Evolutionary conservation across 2,888 invertebrate species (phyloP).

Genomic region (Tribolium freemani): DNA sequence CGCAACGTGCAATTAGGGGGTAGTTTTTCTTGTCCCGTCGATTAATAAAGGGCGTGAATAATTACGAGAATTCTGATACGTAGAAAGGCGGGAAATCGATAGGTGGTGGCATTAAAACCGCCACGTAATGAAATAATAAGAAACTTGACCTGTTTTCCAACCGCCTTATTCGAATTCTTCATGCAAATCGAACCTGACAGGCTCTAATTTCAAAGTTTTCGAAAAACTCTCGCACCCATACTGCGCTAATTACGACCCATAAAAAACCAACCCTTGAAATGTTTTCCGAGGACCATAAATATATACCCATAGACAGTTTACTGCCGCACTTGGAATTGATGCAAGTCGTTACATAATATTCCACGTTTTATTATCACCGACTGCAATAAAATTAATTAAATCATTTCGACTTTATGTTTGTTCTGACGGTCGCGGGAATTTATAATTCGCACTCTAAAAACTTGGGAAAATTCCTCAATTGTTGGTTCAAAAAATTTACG

Average conservation of each 20-base stretch:
- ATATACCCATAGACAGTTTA: conserved; percentile 6
- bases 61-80: neutral
- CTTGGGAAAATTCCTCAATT: too few relatives aligned
- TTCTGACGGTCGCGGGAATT: neutral
- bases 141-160: conserved; percentile 23
- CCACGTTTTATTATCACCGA: conserved; percentile 10
- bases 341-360: conserved; percentile 31
- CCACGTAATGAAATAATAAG: conserved; percentile 31
- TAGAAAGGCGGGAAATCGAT: conserved; percentile 26
- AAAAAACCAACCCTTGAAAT: neutral
- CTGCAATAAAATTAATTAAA: conserved; percentile 29
- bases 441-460: neutral
- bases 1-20: neutral
- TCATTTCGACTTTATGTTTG: conserved; percentile 9
- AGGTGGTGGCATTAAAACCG: conserved; percentile 11
- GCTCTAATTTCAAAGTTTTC: conserved; percentile 17
- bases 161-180: conserved; percentile 13
- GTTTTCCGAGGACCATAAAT: conserved; percentile 13
- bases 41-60: conserved; percentile 7
- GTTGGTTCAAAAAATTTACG: neutral
- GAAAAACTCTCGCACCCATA: neutral
- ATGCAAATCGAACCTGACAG: neutral
- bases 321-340: conserved; percentile 23
- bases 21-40: neutral
- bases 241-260: neutral